A percentile compares a stretch with the other conserved stretches of the same genome.
phyloP scores from a whole-genome alignment of 2,797 vertebrate species.

The Hypotaenidia okinawae region DNA sequence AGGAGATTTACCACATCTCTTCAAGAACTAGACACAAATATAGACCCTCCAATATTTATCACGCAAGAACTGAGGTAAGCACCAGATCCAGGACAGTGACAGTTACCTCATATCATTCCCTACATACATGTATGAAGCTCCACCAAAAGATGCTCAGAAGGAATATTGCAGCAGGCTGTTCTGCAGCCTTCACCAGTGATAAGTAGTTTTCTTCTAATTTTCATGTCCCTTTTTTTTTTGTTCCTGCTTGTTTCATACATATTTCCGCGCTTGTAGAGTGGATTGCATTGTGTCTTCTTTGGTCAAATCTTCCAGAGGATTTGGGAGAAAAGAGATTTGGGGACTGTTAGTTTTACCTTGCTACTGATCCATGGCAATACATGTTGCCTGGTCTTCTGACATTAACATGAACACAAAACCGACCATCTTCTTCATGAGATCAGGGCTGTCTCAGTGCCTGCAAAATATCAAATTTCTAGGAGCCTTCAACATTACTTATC shows the following conservation, averaged over 20 bases:
- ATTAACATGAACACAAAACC: neutral
- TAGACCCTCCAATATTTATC: neutral
- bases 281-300: neutral
- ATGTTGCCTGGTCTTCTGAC: neutral
- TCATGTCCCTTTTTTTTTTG: neutral
- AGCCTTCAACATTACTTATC: neutral
- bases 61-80: neutral
- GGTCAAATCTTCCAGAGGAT: neutral
- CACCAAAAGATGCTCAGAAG: neutral
- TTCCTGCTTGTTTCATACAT: fast-evolving
- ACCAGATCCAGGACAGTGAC: neutral
- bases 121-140: neutral
- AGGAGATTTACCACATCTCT: neutral
- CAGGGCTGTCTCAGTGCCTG: neutral
- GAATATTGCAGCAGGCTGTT: neutral
- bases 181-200: neutral
- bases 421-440: neutral
- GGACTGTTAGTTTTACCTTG: neutral
- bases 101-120: neutral
- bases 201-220: neutral
- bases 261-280: neutral
- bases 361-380: neutral
- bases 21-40: neutral
- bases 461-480: neutral
- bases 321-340: neutral